Evolutionary conservation across 2,797 vertebrate genomes (phyloP), one percentile per base, ranked within the genome.

Genomic region (Tolypeutes matacus): DNA sequence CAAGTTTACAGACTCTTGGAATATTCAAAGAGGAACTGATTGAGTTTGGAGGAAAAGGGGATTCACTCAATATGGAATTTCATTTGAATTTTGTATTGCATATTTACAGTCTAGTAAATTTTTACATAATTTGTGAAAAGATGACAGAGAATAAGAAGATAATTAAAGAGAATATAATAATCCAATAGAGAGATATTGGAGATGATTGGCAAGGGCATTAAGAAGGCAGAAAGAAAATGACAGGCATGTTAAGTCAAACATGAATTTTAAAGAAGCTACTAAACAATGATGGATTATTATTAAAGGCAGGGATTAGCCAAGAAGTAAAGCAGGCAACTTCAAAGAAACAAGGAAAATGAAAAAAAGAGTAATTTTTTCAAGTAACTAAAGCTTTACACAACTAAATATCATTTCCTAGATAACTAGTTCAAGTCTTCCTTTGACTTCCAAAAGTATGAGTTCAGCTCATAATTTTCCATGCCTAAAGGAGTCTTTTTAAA

Each of bases 181-280:
- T 89, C 86, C 86, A 93, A 15, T 3, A 73, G 96, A 96, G 93
- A 97, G 84, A 96, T 5, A 0, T 83, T 89, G 80, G 83, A 0
- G 12, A 31, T 46, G 89, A 94, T 96, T 97, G 96, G 94, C 82
- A 78, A 86, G 95, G 92, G 86, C 65, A 31, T 96, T 96, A 67
- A 36, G 87, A 98, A 97, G 87, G 96, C 94, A 97, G 97, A 97
- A 58, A 91, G 95, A 95, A 95, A 90, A 84, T 96, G 96, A 96
- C 82, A 96, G 93, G 81, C 88, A 94, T 69, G 88, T 80, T 92
- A 92, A 21, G 90, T 96, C 94, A 95, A 96, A 95, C 53, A 96
- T 20, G 91, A 85, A 81, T 98, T 97, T 94, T 89, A 96, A 96
- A 96, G 91, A 81, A 70, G 49, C 65, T 89, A 95, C 96, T 93